Conservation (phyloP, 2,113 vertebrate species). For the Xiphophorus hellerii region DNA sequence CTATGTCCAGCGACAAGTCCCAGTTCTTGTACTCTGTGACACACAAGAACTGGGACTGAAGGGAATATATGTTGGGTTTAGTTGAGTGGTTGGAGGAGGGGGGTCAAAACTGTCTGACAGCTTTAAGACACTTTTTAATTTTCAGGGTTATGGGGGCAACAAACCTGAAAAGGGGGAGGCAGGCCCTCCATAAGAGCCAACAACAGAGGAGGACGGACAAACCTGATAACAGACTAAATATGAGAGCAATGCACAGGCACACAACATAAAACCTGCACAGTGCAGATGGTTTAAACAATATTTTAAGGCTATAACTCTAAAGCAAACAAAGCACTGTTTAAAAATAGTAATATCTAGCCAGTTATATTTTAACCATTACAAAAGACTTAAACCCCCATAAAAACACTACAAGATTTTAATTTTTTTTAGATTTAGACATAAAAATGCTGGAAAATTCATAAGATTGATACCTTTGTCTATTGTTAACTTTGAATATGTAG, state of each 20-base stretch:
- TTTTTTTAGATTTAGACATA: too few species aligned
- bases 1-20: too few species aligned
- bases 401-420: too few species aligned
- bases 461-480: too few species aligned
- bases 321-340: neutral
- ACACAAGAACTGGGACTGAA: slow-evolving; percentile 8
- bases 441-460: too few species aligned
- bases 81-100: slow-evolving; percentile 17
- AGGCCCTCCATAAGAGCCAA: slow-evolving; percentile 82
- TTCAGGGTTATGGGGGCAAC: slow-evolving; percentile 55
- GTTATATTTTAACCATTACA: too few species aligned
- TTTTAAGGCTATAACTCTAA: neutral
- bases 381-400: too few species aligned
- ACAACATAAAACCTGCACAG: neutral
- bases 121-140: slow-evolving; percentile 78
- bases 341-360: too few species aligned
- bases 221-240: neutral
- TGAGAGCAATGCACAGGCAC: neutral
- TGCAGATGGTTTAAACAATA: neutral
- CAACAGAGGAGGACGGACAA: neutral
- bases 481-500: too few species aligned
- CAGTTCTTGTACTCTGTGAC: neutral
- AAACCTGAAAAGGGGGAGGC: slow-evolving; percentile 36
- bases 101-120: slow-evolving; percentile 73
- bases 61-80: slow-evolving; percentile 14